Percentiles rank a stretch among this genome's conserved stretches.
These are phyloP conservation scores for Pipistrellus kuhlii DNA, from an alignment of 2,797 vertebrate species.

Conservation along the genomic window DNA sequence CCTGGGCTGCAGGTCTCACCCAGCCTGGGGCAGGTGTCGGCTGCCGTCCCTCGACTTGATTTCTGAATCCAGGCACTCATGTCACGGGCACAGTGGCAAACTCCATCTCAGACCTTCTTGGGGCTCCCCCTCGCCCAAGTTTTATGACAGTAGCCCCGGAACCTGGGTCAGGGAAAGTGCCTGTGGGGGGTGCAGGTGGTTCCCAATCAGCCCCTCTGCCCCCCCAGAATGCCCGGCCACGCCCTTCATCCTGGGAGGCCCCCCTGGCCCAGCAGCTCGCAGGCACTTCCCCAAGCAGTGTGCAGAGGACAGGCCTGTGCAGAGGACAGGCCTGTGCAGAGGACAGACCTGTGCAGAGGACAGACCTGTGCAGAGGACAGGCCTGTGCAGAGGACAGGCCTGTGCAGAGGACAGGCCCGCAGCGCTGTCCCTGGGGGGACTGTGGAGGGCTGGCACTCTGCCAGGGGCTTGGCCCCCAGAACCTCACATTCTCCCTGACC, in stretches of 20 bases:
- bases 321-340: not conserved
- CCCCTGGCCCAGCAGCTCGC: not conserved
- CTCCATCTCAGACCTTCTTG: not conserved
- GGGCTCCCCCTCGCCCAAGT: not conserved
- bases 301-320: not conserved
- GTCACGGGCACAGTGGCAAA: not conserved
- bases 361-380: not conserved
- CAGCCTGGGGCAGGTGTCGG: not conserved
- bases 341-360: not conserved
- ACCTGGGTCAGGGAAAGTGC: not conserved
- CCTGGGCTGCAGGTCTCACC: not conserved
- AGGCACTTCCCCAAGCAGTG: not conserved
- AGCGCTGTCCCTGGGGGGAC: not conserved
- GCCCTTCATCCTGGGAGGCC: too few relatives aligned
- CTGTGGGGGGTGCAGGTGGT: accelerated
- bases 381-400: not conserved
- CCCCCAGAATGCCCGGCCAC: too few relatives aligned
- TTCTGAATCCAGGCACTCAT: not conserved
- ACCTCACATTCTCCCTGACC: not conserved
- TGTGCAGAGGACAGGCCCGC: not conserved
- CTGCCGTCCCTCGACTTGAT: not conserved
- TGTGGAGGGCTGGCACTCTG: not conserved
- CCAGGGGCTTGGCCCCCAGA: not conserved
- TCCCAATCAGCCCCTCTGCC: too few relatives aligned
- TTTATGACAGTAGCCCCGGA: not conserved